Percentiles rank a stretch among this genome's conserved stretches.
phyloP scores from a whole-genome alignment of 2,113 vertebrate genomes.

The Eolophus roseicapilla region DNA sequence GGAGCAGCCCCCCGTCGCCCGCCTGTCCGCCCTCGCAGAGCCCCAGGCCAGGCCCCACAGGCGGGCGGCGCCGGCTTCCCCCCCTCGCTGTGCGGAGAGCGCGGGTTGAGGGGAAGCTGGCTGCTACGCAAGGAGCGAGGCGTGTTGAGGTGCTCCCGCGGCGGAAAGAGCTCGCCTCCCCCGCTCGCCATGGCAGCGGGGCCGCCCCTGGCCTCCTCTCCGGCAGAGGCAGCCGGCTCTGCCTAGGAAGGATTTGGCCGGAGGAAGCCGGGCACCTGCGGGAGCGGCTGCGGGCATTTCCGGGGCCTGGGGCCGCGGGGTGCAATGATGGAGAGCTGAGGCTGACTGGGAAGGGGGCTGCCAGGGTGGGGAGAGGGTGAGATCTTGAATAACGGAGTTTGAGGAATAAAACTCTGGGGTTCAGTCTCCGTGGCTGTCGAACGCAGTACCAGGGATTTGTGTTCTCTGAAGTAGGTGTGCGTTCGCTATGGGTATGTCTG shows the following conservation, averaged over 20 bases:
- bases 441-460: accelerated
- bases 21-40: too few relatives aligned
- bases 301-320: too few relatives aligned
- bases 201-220: background rate
- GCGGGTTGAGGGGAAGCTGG: background rate
- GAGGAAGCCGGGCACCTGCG: background rate
- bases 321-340: background rate
- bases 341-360: too few relatives aligned
- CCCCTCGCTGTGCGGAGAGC: too few relatives aligned
- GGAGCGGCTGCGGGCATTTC: too few relatives aligned
- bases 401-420: background rate
- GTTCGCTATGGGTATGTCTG: accelerated
- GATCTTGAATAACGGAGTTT: accelerated
- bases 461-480: background rate
- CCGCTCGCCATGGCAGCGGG: background rate
- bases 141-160: background rate
- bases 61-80: background rate
- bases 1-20: too few relatives aligned
- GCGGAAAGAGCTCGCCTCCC: background rate
- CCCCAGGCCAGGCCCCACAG: background rate
- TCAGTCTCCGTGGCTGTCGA: accelerated
- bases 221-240: background rate
- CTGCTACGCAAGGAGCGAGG: too few relatives aligned
- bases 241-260: background rate
- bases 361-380: too few relatives aligned